These are phyloP conservation scores for Micrasema longulum DNA, from an alignment of 1,140 invertebrate genomes.

Conservation along the genomic window DNA sequence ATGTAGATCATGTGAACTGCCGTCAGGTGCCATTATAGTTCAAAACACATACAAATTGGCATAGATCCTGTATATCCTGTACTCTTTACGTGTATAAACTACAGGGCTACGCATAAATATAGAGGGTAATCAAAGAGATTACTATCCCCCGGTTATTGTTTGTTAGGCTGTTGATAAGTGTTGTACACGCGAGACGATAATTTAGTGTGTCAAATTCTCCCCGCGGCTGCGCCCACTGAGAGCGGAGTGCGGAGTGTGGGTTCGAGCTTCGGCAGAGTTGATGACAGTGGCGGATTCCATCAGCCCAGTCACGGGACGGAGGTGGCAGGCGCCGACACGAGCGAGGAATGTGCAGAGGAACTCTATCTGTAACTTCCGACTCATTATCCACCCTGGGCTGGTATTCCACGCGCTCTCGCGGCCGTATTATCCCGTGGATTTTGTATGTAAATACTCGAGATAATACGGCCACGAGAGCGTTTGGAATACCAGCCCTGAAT, in stretches of 20 bases:
- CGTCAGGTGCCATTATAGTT: no score
- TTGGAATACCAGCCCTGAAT: no score
- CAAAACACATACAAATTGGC: no score
- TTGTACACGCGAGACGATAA: slow-evolving; percentile 12
- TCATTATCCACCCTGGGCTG: no score
- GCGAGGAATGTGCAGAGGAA: slow-evolving; percentile 21
- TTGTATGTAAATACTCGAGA: no score
- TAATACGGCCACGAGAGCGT: no score
- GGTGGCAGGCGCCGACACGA: slow-evolving; percentile 19
- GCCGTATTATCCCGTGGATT: no score
- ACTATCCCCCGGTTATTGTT: background rate
- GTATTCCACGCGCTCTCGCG: no score
- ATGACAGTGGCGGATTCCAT: no score
- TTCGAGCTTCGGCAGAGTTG: background rate
- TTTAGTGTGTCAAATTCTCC: slow-evolving; percentile 7
- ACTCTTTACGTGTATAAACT: no score
- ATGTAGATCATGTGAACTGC: no score
- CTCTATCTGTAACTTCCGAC: background rate
- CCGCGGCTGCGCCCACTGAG: slow-evolving; percentile 7
- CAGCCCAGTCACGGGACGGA: slow-evolving; percentile 6
- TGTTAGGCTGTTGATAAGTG: background rate
- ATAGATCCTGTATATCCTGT: no score
- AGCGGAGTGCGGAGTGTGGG: background rate
- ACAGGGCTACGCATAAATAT: background rate
- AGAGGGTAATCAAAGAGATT: background rate